These are phyloP conservation scores for Lycodopsis pacificus DNA, from an alignment of 2,797 vertebrate species.

Conservation along the genomic window DNA sequence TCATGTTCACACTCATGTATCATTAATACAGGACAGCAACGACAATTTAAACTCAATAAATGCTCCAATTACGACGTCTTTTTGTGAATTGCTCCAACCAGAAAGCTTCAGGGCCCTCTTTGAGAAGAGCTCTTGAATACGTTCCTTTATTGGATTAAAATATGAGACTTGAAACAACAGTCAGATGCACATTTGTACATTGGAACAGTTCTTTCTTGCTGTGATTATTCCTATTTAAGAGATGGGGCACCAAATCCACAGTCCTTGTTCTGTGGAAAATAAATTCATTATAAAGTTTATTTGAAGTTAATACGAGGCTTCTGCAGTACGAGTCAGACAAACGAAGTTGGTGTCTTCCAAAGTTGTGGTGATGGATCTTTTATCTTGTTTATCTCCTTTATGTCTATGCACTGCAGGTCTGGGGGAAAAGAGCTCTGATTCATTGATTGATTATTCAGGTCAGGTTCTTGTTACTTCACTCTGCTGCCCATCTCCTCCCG, in stretches of 20 bases:
- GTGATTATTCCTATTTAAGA: not conserved
- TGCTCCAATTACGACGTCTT: too few relatives aligned
- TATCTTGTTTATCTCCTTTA: not conserved
- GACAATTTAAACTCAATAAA: too few relatives aligned
- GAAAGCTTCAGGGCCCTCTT: too few relatives aligned
- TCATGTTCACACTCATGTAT: too few relatives aligned
- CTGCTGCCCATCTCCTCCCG: constrained; percentile 8
- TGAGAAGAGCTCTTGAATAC: too few relatives aligned
- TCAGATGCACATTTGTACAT: too few relatives aligned
- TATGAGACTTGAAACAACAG: too few relatives aligned
- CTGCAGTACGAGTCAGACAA: not conserved
- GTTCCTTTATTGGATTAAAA: too few relatives aligned
- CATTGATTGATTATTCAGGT: not conserved
- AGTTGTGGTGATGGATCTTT: not conserved
- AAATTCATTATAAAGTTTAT: not conserved
- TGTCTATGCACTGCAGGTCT: not conserved
- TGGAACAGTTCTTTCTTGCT: too few relatives aligned
- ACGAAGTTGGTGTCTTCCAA: not conserved
- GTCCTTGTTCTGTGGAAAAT: too few relatives aligned
- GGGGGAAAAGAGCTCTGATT: not conserved
- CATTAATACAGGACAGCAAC: too few relatives aligned
- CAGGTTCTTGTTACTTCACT: not conserved
- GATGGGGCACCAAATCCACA: not conserved
- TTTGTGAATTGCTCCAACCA: too few relatives aligned
- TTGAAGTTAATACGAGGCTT: not conserved